Evolutionary conservation across 2,113 vertebrate genomes (phyloP).

Genomic region (Heterotis niloticus): DNA sequence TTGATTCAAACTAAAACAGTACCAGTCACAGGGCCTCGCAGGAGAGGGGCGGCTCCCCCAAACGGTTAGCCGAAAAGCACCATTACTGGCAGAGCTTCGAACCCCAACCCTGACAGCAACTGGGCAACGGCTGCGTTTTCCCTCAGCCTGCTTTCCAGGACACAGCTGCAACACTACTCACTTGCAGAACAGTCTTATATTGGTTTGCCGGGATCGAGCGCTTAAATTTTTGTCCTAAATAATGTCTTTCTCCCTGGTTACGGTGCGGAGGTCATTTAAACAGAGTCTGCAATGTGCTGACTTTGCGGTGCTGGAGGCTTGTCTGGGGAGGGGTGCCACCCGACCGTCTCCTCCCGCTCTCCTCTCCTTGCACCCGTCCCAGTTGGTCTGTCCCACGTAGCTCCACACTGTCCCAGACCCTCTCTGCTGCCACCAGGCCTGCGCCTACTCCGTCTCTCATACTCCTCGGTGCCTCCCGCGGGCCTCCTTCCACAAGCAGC

Average conservation of each 20-base stretch:
- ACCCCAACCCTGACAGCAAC: no score
- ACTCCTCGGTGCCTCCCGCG: background rate
- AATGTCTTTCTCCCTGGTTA: conserved; percentile 5
- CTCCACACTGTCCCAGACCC: background rate
- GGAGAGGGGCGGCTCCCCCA: no score
- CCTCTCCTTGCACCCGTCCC: background rate
- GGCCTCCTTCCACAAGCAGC: no score
- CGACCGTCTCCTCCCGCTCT: no score
- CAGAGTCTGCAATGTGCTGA: background rate
- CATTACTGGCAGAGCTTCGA: no score
- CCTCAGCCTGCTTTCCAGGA: background rate
- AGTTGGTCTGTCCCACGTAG: background rate
- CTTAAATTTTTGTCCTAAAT: conserved; percentile 23
- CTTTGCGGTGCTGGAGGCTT: background rate
- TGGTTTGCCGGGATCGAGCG: background rate
- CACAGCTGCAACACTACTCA: conserved; percentile 5
- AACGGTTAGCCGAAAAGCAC: no score
- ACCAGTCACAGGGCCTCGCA: no score
- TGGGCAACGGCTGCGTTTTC: background rate
- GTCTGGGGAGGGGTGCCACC: no score
- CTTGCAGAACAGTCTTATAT: conserved; percentile 2
- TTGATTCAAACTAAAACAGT: no score
- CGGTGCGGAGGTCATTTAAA: conserved; percentile 8
- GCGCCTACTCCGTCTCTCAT: background rate
- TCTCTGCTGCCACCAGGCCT: background rate